These are phyloP conservation scores for Natrix natrix DNA, from an alignment of 2,797 vertebrate genomes.

Conservation along the genomic window DNA sequence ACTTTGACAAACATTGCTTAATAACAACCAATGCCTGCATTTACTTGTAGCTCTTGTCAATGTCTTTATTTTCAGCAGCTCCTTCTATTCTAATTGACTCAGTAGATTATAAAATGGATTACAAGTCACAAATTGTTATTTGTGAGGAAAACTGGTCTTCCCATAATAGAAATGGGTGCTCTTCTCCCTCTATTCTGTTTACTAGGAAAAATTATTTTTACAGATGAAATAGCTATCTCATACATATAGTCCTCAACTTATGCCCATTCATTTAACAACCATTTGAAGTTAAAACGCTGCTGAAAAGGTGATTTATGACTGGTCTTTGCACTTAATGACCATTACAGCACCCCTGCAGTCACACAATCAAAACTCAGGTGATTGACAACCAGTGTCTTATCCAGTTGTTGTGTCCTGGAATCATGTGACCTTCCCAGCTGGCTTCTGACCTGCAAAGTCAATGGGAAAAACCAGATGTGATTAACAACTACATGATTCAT, in stretches of 20 bases:
- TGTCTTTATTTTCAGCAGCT: not conserved
- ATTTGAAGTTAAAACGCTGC: not conserved
- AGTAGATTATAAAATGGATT: not conserved
- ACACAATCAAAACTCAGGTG: not conserved
- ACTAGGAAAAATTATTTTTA: not conserved
- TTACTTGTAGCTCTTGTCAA: not conserved
- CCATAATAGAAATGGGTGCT: not conserved
- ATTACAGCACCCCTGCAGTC: not conserved
- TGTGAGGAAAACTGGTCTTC: not conserved
- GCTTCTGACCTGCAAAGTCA: not conserved
- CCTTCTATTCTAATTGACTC: not conserved
- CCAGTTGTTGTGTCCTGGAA: not conserved
- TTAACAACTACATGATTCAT: not conserved
- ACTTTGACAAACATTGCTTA: not conserved
- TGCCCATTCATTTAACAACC: not conserved
- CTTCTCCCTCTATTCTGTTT: not conserved
- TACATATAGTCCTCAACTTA: not conserved
- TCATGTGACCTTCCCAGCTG: not conserved
- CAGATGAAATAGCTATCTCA: not conserved
- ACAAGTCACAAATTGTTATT: not conserved
- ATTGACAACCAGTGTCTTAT: not conserved
- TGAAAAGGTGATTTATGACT: not conserved
- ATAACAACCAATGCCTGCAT: not conserved
- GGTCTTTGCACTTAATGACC: not conserved
- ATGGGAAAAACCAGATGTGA: not conserved